Percentiles rank a stretch among this genome's conserved stretches.
phyloP scores from a whole-genome alignment of 2,888 invertebrate species.

The Ophion ventricosus region DNA sequence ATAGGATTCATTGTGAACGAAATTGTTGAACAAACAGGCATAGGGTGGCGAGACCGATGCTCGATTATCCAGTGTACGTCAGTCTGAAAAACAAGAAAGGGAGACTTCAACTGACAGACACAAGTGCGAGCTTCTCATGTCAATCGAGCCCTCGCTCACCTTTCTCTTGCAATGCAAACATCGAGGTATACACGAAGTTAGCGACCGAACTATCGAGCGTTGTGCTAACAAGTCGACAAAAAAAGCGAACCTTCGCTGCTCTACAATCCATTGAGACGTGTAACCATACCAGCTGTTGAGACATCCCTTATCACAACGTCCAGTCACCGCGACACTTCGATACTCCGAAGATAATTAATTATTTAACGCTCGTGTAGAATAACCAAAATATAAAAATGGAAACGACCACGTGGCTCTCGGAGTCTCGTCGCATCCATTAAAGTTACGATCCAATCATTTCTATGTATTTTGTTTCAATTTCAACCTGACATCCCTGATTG shows the following conservation, averaged over 20 bases:
- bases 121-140: conserved; percentile 80
- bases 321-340: conserved; percentile 9
- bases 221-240: conserved; percentile 30
- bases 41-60: neutral
- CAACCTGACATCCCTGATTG: neutral
- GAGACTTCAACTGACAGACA: conserved; percentile 70
- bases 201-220: conserved; percentile 20
- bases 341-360: neutral
- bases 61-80: conserved; percentile 25
- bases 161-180: conserved; percentile 41
- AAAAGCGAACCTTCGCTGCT: conserved; percentile 43
- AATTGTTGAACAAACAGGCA: conserved; percentile 2
- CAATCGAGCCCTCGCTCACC: conserved; percentile 71
- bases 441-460: neutral
- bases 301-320: conserved; percentile 46
- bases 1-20: neutral
- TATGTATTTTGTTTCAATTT: neutral
- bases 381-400: neutral
- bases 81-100: conserved; percentile 30
- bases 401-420: neutral
- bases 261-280: neutral
- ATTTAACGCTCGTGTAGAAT: neutral
- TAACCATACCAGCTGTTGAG: neutral
- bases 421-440: neutral
- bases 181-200: conserved; percentile 6